Evolutionary conservation across 2,888 invertebrate genomes (phyloP), one percentile per base, ranked within the genome.

Genomic region (Hedya salicella): DNA sequence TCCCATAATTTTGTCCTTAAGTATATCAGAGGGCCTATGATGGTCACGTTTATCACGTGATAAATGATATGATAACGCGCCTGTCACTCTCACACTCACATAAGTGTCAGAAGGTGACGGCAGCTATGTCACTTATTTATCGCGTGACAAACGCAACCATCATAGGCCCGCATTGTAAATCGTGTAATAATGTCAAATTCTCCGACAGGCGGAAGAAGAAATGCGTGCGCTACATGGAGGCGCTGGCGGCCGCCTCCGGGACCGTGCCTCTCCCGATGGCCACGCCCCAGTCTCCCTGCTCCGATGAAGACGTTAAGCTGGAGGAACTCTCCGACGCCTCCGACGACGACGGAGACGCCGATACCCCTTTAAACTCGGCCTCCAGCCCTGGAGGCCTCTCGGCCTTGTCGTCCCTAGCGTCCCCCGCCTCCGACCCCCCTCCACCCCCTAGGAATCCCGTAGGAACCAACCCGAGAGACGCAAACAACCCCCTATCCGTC

Each of bases 201-300:
- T 71, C 94, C 93, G 25, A 4, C 94, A 98, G 98, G 94, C 97
- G 98, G 94, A 98, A 98, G 95, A 98, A 98, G 93, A 98, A 98
- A 93, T 98, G 98, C 94, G 97, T 98, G 84, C 96, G 98, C 77
- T 98, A 98, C 93, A 96, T 97, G 96, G 98, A 97, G 93, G 95
- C 96, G 93, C 94, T 91, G 92, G 95, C 90, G 87, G 95, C 87
- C 88, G 94, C 87, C 88, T 81, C 94, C 78, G 95, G 94, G 76
- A 95, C 94, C 79, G 95, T 95, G 78, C 95, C 96, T 80, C 88
- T 96, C 75, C 96, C 96, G 77, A 95, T 86, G 83, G 96, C 95
- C 87, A 96, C 96, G 83, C 93, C 96, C 75, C 96, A 96, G 79
- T 97, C 97, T 81, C 95, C 96, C 81, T 95, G 96, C 82, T 95